phyloP scores from a whole-genome alignment of 2,113 vertebrate genomes.

The Tragelaphus strepsiceros region DNA sequence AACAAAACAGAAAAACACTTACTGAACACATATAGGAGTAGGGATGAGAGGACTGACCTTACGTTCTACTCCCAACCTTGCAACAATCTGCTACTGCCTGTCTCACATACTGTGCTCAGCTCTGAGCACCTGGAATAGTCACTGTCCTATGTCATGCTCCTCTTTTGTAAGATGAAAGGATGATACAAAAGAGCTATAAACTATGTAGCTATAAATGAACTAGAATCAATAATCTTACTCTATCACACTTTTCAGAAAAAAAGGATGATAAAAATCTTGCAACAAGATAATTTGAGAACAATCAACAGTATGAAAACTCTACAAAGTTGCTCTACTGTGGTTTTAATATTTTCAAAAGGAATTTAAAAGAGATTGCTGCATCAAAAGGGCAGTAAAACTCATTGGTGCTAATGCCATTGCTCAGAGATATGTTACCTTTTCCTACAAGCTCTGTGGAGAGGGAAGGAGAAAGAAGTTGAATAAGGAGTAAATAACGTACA shows the following conservation, averaged over 20 bases:
- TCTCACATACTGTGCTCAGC: no score
- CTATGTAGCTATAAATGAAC: not conserved
- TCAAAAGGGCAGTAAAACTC: not conserved
- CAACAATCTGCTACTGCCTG: not conserved
- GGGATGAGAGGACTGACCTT: not conserved
- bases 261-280: not conserved
- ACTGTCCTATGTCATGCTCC: not conserved
- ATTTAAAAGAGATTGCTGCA: not conserved
- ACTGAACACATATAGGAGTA: not conserved
- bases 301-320: not conserved
- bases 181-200: not conserved
- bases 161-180: not conserved
- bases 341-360: conserved; percentile 3
- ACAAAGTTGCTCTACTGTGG: not conserved
- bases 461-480: not conserved
- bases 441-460: not conserved
- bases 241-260: not conserved
- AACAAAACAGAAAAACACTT: not conserved
- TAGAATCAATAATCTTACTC: not conserved
- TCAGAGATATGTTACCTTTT: not conserved
- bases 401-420: not conserved
- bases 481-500: not conserved
- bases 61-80: not conserved
- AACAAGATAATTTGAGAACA: not conserved
- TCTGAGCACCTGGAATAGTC: not conserved